Conservation (phyloP, 2,113 vertebrate species). For the Engraulis encrasicolus region DNA sequence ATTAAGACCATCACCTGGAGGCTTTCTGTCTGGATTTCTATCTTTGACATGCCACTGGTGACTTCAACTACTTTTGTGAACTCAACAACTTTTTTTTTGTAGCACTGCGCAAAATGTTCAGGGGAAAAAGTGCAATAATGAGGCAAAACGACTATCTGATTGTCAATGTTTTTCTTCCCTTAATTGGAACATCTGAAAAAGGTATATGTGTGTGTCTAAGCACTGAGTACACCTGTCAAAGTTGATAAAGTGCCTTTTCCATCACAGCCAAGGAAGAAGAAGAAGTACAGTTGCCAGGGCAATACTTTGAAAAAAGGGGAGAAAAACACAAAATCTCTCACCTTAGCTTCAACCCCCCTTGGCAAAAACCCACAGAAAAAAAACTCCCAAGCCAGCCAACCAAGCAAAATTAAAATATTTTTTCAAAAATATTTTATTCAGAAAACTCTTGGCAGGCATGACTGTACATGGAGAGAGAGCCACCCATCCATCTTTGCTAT, state of each 20-base stretch:
- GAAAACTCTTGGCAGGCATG: background rate
- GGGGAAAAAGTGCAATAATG: background rate
- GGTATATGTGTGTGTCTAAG: background rate
- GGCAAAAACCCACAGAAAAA: background rate
- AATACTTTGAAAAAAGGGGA: background rate
- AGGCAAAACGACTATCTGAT: background rate
- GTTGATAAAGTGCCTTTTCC: background rate
- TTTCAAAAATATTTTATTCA: background rate
- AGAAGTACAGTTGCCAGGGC: background rate
- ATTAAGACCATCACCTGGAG: conserved; percentile 13
- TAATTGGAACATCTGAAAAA: background rate
- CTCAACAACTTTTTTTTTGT: background rate
- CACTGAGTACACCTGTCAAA: background rate
- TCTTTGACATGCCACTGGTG: conserved; percentile 9
- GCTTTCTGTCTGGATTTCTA: background rate
- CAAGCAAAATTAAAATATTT: background rate
- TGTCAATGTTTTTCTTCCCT: background rate
- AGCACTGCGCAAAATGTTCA: background rate
- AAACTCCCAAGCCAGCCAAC: background rate
- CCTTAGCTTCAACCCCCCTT: background rate
- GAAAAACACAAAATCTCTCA: background rate
- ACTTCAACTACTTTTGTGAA: background rate
- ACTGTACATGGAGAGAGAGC: background rate
- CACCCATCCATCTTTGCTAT: background rate
- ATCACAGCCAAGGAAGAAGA: no score